Conservation (phyloP, 2,113 vertebrate species). For the Crypturellus undulatus region DNA sequence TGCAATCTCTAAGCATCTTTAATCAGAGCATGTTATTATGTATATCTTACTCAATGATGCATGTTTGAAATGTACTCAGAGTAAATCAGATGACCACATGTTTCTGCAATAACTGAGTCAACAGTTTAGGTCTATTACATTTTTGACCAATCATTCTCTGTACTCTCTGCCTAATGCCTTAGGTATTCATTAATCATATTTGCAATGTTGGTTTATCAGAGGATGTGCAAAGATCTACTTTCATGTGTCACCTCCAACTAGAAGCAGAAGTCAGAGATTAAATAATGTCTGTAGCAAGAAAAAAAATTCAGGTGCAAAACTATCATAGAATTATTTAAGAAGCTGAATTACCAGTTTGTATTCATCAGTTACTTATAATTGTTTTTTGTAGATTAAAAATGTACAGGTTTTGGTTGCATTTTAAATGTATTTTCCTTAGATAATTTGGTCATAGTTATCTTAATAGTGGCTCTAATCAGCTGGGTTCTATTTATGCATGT, state of each 20-base stretch:
- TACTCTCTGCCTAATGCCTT: background rate
- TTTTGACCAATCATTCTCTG: background rate
- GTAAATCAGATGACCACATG: background rate
- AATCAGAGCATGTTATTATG: background rate
- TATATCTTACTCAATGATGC: background rate
- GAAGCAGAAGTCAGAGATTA: background rate
- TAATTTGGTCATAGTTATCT: background rate
- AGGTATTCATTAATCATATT: conserved; percentile 4
- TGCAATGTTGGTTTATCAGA: background rate
- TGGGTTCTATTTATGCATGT: background rate
- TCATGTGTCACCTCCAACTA: background rate
- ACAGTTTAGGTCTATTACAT: background rate
- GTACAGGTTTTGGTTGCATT: background rate
- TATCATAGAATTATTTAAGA: background rate
- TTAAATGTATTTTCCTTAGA: background rate
- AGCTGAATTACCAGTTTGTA: background rate
- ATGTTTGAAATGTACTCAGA: background rate
- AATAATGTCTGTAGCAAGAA: background rate
- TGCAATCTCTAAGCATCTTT: background rate
- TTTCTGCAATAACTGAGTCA: background rate
- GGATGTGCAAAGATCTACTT: background rate
- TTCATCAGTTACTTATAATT: background rate
- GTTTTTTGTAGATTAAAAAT: background rate
- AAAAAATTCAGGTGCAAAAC: background rate
- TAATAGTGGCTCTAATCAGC: background rate